These are phyloP conservation scores for Recurvirostra avosetta DNA, from an alignment of 2,113 vertebrate species.

Conservation along the genomic window DNA sequence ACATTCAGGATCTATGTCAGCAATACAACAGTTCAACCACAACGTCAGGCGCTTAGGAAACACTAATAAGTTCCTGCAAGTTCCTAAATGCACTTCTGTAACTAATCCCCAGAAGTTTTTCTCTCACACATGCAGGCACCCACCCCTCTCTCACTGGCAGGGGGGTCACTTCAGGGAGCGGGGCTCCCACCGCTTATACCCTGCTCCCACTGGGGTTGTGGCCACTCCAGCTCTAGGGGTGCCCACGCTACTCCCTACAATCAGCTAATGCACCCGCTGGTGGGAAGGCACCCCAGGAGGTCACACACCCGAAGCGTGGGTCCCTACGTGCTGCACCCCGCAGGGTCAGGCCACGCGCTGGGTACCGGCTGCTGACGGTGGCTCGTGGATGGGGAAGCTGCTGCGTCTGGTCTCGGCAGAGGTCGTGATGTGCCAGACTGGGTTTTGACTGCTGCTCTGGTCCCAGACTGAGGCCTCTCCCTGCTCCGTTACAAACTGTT, in stretches of 20 bases:
- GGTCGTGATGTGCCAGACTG: background rate
- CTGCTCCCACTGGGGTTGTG: background rate
- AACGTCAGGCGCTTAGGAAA: background rate
- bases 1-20: background rate
- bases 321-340: background rate
- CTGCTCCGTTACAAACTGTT: background rate
- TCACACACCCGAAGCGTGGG: background rate
- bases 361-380: fast-evolving
- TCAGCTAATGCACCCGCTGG: background rate
- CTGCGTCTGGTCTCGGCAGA: background rate
- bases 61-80: background rate
- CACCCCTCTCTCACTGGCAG: background rate
- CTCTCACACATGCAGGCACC: fast-evolving
- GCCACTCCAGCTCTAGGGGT: background rate
- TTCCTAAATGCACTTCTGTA: background rate
- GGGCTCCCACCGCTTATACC: fast-evolving
- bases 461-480: background rate
- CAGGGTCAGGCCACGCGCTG: fast-evolving
- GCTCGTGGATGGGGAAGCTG: background rate
- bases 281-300: background rate
- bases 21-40: background rate
- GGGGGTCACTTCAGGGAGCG: background rate
- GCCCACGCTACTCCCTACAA: fast-evolving
- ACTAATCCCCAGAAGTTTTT: background rate
- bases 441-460: background rate